A percentile compares a stretch with the other conserved stretches of the same genome.
These are phyloP conservation scores for Hetaerina titia DNA, from an alignment of 2,888 invertebrate species.

Conservation along the genomic window DNA sequence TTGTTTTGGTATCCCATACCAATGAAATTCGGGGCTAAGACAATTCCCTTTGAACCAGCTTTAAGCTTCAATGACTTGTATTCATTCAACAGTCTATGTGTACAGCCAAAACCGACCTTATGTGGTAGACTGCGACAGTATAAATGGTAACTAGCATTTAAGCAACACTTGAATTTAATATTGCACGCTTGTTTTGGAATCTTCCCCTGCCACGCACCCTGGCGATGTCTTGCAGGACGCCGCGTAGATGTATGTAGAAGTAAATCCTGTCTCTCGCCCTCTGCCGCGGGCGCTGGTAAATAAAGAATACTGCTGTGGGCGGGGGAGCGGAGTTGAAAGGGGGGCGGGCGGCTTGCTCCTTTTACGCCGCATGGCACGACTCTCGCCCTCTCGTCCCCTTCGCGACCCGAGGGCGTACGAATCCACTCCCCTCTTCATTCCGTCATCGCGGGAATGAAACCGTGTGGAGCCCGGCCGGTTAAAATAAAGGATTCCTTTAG, in stretches of 20 bases:
- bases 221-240: neutral
- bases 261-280: neutral
- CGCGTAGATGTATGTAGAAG: neutral
- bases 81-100: too few relatives aligned
- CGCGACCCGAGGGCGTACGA: too few relatives aligned
- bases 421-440: neutral
- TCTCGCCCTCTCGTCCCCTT: neutral
- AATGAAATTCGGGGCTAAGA: too few relatives aligned
- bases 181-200: too few relatives aligned
- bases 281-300: neutral
- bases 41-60: too few relatives aligned
- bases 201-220: neutral
- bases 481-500: conserved; percentile 20
- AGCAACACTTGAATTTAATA: too few relatives aligned
- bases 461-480: neutral
- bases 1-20: too few relatives aligned
- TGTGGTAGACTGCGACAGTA: too few relatives aligned
- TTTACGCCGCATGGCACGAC: neutral
- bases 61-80: too few relatives aligned
- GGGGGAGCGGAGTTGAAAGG: neutral
- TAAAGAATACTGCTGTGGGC: neutral
- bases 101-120: too few relatives aligned
- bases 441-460: neutral
- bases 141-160: too few relatives aligned
- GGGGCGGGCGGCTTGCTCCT: neutral